Conservation (phyloP, 2,888 invertebrate genomes). For the Fragum whitleyi region DNA sequence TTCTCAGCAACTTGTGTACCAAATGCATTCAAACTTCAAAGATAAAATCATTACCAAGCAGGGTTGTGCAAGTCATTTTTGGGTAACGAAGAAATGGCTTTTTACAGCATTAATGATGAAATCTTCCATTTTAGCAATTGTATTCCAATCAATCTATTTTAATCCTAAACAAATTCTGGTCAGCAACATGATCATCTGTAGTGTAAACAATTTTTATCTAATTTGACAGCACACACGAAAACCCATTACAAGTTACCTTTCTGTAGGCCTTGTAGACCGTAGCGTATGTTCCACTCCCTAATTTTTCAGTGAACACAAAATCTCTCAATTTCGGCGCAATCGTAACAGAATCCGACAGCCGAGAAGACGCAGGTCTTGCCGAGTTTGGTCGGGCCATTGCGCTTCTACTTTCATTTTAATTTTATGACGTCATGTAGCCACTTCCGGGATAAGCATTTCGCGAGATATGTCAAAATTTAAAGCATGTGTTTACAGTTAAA, state of each 20-base stretch:
- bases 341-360: constrained; percentile 16
- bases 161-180: too few species aligned
- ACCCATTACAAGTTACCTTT: constrained; percentile 86
- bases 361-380: constrained; percentile 35
- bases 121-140: too few species aligned
- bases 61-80: too few species aligned
- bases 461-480: background rate
- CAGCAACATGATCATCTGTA: too few species aligned
- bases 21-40: too few species aligned
- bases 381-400: constrained; percentile 33
- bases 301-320: constrained; percentile 84
- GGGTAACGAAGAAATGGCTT: too few species aligned
- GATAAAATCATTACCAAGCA: too few species aligned
- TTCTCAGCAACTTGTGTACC: too few species aligned
- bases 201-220: too few species aligned
- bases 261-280: constrained; percentile 92
- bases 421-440: constrained; percentile 1
- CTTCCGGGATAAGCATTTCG: constrained; percentile 21
- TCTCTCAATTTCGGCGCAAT: constrained; percentile 74
- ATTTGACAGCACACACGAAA: constrained; percentile 50
- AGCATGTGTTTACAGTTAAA: background rate
- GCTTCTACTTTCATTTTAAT: constrained; percentile 15
- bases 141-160: too few species aligned
- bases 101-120: too few species aligned
- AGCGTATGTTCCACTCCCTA: constrained; percentile 94